Base-by-base conservation (phyloP, 2,113 vertebrate species). In the Calyptommatus sinebrachiatus region DNA sequence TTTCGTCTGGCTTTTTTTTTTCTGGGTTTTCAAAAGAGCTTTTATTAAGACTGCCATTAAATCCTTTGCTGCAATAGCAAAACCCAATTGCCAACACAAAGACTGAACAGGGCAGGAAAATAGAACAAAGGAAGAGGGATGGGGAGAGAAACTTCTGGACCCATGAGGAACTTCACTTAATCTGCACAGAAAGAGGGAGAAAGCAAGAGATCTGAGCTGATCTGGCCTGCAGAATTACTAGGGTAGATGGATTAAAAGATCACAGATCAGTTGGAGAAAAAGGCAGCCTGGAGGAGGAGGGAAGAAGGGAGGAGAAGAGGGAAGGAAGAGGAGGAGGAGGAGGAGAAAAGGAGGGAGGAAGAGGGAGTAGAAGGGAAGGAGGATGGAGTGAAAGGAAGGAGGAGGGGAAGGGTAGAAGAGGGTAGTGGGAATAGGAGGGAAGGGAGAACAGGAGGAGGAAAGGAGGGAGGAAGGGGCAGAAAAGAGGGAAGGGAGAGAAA, bases 211-310 rank as follows among this genome's bases (percentile, higher is more conserved):
- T 91, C 88, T 90, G 90, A 87, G 83, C 88, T 91, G 90, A 91
- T 92, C 80, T 91, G 83, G 84, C 76, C 88, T 87, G 81, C 80
- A 77, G 89, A 90, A 93, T 93, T 93, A 91, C 84, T 86, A 91
- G 90, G 87, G 60, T 90, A 91, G 86, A 76, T 83, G 88, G 91
- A 92, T 92, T 91, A 92, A 92, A 70, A 87, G 92, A 91, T 93
- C 89, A 91, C 86, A 89, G 90, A 89, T 80, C 84, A 87, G 89
- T 85, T 85, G 90, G 87, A 85, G 85, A 76, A 75, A 89, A 83
- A 91, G 84, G 89, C 77, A 89, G 77, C 88, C 16, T 18, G 18
- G 14, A 57, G 53, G 14, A 68, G 84, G 88, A 78, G 79, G 81
- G 91, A 89, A 88, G 81, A 73, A 76, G 87, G 87, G 80, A 87